Base-by-base conservation (phyloP, 2,113 vertebrate genomes). In the Synodontis membranacea region DNA sequence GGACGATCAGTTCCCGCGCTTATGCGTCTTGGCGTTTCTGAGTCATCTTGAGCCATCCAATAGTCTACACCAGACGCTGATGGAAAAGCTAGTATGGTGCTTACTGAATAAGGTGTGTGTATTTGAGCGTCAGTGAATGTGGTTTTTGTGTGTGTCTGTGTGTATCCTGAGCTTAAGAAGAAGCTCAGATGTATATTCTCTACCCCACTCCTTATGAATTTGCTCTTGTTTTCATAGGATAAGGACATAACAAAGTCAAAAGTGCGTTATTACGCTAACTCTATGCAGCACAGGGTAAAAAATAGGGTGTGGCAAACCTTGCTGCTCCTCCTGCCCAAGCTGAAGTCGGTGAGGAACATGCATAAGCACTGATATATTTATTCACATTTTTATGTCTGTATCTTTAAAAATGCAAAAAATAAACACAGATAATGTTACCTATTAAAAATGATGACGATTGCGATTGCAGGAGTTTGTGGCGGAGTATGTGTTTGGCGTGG, bases 301-400 rank as follows among this genome's bases (percentile, higher is more conserved):
- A 99, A 96, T 92, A 88, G 98, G 4, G 83, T 96, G 0, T 99
- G 98, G 98, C 98, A 99, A 93, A 95, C 95, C 0, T 92, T 99
- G 80, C 89, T 99, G 3, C 89, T 99, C 48, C 90, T 99, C 85
- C 94, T 99, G 88, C 97, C 96, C 15, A 96, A 95, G 89, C 94
- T 99, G 80, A 93, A 92, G 88, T 92, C 95, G 97, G 98, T 99
- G 84, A 89, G 87, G 72, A 23, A 48, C 52, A 31, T 14, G 17
- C 46, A 62, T n/a, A 42, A 15, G 4, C 75, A 64, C 23, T 74
- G 9, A 31, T 23, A 66, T 34, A 44, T 62, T 79, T 54, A 58
- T 83, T 31, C 74, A 54, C 19, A 46, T 66, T 9, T 68, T 28
- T 23, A 48, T 84, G 21, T 2, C 2, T 1, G 39, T 19, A 17